Evolutionary conservation across 2,888 invertebrate species (phyloP).

Genomic region (Oegoconia quadripuncta): DNA sequence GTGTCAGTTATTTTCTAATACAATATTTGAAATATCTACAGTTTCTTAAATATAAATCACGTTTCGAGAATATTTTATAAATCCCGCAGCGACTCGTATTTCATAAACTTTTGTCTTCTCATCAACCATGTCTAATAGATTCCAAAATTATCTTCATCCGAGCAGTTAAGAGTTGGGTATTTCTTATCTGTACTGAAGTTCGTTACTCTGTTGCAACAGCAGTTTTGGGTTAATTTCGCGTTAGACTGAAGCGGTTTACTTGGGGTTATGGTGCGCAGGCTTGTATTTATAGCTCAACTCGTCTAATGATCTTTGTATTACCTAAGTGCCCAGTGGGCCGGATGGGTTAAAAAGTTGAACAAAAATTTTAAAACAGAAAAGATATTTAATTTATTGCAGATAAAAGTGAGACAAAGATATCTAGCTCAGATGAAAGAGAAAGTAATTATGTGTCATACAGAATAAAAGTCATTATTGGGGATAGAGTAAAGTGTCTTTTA

Average conservation of each 20-base stretch:
- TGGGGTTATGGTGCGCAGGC: constrained; percentile 45
- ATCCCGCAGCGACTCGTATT: too few species aligned
- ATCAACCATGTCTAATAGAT: background rate
- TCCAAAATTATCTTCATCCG: background rate
- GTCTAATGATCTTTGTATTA: constrained; percentile 61
- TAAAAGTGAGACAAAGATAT: too few species aligned
- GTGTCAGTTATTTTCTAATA: too few species aligned
- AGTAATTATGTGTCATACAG: too few species aligned
- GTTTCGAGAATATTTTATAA: too few species aligned
- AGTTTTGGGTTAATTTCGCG: constrained; percentile 58
- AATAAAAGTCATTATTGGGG: too few species aligned
- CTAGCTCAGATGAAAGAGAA: too few species aligned
- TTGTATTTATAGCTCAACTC: constrained; percentile 52
- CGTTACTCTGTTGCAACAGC: constrained; percentile 31
- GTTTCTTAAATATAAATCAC: too few species aligned
- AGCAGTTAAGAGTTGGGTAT: constrained; percentile 1
- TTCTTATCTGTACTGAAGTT: constrained; percentile 22
- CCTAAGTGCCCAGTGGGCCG: constrained; percentile 23
- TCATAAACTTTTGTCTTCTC: too few species aligned
- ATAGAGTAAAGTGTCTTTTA: too few species aligned
- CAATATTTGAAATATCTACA: too few species aligned
- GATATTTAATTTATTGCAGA: background rate
- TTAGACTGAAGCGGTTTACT: constrained; percentile 56
- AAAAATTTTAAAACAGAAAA: background rate
- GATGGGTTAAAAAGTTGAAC: background rate